Base-by-base conservation (phyloP, 2,113 vertebrate genomes). In the Tenebrosternarchus preto region DNA sequence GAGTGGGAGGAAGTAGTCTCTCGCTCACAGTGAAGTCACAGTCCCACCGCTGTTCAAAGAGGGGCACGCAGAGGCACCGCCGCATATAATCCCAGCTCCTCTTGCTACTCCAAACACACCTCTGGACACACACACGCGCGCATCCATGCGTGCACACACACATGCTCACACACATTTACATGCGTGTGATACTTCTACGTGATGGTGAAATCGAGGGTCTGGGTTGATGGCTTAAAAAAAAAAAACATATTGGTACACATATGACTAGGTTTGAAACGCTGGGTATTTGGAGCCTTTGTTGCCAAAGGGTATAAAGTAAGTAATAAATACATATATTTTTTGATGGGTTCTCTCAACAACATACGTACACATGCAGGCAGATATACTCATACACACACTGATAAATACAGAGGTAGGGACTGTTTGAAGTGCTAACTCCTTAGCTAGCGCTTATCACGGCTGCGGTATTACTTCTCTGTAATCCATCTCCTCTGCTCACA, bases 391-490 rank as follows among this genome's bases (percentile, higher is more conserved):
- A 66, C 27, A 57, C 25, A 80, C 53, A 82, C 77, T 77, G 63
- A 84, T 59, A 82, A 84, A 84, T 84, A 82, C 82, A 85, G 76
- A 75, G 80, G 24, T 77, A 80, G 55, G n/a, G 27, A 78, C 56
- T 76, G 81, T 87, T 87, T 82, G 84, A 85, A 84, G 86, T 82
- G 73, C 68, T 77, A 80, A 85, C 83, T 83, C 83, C 68, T 60
- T 2, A 63, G 80, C 79, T 77, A 63, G 69, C 63, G 81, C 83
- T 85, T 85, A 87, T 85, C 83, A 80, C 27, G 33, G 73, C 80
- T 70, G 76, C 31, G 78, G 84, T 85, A 85, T 84, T 85, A 82
- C 67, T 67, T 82, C 7, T 16, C 76, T 85, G 43, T 87, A 84
- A 87, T 85, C 86, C 86, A 87, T 85, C 80, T 85, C 69, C 83